Base-by-base conservation (phyloP, 2,797 vertebrate species). In the Lagorchestes hirsutus region DNA sequence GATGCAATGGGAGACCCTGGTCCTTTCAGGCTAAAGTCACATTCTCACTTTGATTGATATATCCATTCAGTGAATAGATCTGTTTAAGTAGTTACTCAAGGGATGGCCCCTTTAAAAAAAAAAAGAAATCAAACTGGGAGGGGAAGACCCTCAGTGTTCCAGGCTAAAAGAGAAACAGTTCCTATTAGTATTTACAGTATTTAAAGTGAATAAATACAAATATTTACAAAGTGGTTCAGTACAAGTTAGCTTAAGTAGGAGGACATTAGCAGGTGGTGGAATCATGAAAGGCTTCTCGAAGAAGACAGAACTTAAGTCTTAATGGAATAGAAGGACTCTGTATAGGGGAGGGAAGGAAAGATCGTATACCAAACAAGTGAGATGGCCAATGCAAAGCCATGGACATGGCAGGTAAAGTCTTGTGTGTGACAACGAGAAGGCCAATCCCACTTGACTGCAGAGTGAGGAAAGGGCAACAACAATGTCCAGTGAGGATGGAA, bases 371-470 rank as follows among this genome's bases (percentile, higher is more conserved):
- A 74, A 16, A n/a, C 67, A 82, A 24, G n/a, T 18, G 62, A 8
- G 18, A 46, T 40, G 18, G 18, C 16, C 67, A 46, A 74, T 40
- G 58, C 58, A 59, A 59, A 59, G 58, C 29, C 58, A 59, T 11
- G 11, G 29, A 59, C 2, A 1, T 59, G 57, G 11, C 11, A 3
- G 10, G n/a, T 46, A 16, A 16, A 67, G 34, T 16, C 34, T 67
- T 67, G 4, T 16, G 34, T n/a, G 34, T 67, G n/a, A 82, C 6
- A 22, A 22, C 24, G 18, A 40, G 67, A 40, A 82, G 31, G 67
- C 67, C 67, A 40, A 22, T 40, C 6, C 8, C n/a, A 11, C 0
- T 14, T 18, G 40, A 8, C 0, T 4, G 31, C 0, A 0, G 62
- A n/a, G 27, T 1, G n/a, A 56, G 50, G 11, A 46, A n/a, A 29